A percentile compares a stretch with the other conserved stretches of the same genome.
phyloP scores from a whole-genome alignment of 2,888 invertebrate genomes.

The Barypeithes pellucidus region DNA sequence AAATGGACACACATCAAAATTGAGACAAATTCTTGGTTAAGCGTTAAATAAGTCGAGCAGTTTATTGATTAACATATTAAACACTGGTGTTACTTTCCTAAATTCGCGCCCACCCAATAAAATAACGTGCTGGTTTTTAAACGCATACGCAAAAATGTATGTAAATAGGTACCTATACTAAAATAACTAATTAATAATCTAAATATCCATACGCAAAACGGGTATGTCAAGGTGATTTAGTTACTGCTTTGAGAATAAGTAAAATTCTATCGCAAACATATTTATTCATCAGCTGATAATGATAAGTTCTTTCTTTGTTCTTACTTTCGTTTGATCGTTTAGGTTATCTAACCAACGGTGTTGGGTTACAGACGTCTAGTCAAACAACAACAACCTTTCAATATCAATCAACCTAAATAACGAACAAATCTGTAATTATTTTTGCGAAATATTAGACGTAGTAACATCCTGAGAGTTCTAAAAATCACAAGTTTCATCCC shows the following conservation, averaged over 20 bases:
- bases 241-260: constrained; percentile 18
- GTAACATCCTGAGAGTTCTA: too few relatives aligned
- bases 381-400: too few relatives aligned
- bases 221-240: constrained; percentile 26
- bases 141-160: constrained; percentile 7
- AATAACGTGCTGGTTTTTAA: not conserved
- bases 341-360: not conserved
- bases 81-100: not conserved
- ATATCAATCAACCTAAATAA: too few relatives aligned
- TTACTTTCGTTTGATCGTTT: constrained; percentile 7
- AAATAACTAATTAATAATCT: constrained; percentile 11
- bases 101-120: not conserved
- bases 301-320: constrained; percentile 6
- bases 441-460: too few relatives aligned
- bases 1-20: too few relatives aligned
- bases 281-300: constrained; percentile 9
- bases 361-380: not conserved
- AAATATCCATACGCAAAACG: constrained; percentile 14
- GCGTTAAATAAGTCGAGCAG: too few relatives aligned
- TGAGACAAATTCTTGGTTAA: too few relatives aligned
- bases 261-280: constrained; percentile 8
- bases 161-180: not conserved
- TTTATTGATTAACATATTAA: not conserved
- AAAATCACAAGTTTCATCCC: too few relatives aligned
- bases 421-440: too few relatives aligned